Base-by-base conservation (phyloP, 2,888 invertebrate species). In the Pristionchus entomophagus region DNA sequence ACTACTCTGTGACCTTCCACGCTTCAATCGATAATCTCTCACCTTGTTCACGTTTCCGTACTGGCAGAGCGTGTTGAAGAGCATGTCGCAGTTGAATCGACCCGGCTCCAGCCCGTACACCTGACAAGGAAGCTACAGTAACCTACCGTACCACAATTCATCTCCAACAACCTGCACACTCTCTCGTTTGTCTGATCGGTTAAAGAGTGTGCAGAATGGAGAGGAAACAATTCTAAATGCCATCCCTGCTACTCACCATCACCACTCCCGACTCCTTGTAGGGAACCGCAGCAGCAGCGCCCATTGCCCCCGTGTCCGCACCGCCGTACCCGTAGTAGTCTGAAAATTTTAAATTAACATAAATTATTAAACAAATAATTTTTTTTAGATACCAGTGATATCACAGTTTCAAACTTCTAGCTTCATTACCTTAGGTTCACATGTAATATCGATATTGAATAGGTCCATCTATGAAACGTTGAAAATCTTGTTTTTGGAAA, bases 41-140 rank as follows among this genome's bases (percentile, higher is more conserved):
- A 98, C 98, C 96, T 97, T 96, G 92, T 97, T 96, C 90, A 99
- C 98, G 94, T 99, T 99, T 92, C 99, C 99, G 94, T 99, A 99
- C 89, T 99, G 96, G 95, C 99, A 99, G 95, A 99, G 97, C 92
- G 99, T 95, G 95, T 99, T 99, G 96, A 99, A 99, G 88, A 99
- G 95, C 93, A 96, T 96, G 94, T 98, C 98, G 89, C 97, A 97
- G 94, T 98, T 99, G 94, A 97, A 96, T 92, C 97, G 97, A 92
- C 97, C 96, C 86, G 96, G 96, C 94, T 97, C 97, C 89, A 99
- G 95, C 3, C 98, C 98, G 95, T 99, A 99, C 86, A 99, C 97
- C 98, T 99, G 98, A 95, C 98, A 96, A 14, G 10, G 4, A n/a
- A 0, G 35, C 10, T 65, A 65, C 65, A 38, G 65, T 65, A 22